Conservation (phyloP, 2,888 invertebrate species). For the Protonemura montana region DNA sequence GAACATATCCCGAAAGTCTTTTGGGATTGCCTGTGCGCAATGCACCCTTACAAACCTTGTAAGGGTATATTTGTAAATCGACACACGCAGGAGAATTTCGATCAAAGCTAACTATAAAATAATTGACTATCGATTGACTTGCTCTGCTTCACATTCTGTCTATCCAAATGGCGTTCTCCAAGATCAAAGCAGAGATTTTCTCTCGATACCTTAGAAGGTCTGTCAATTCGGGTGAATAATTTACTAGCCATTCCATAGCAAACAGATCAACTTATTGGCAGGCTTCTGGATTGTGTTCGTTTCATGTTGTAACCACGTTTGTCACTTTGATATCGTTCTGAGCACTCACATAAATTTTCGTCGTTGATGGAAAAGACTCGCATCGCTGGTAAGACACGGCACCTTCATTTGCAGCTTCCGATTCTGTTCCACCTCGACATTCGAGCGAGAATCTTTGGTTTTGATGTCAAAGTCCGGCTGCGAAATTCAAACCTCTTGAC, state of each 20-base stretch:
- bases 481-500: background rate
- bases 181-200: background rate
- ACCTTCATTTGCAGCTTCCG: no score
- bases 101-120: constrained; percentile 12
- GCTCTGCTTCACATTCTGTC: background rate
- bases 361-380: background rate
- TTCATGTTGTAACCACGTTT: background rate
- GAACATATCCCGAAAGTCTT: no score
- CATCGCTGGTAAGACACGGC: no score
- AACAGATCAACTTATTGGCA: background rate
- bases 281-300: background rate
- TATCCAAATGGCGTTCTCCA: background rate
- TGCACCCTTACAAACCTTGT: background rate
- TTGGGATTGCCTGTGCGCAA: no score
- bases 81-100: background rate
- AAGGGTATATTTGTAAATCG: background rate
- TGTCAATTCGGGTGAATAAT: background rate
- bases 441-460: background rate
- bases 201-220: background rate
- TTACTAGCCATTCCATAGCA: background rate
- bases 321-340: no score
- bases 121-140: background rate
- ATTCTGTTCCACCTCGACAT: background rate
- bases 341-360: no score
- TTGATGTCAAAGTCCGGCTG: background rate